phyloP scores from a whole-genome alignment of 2,797 vertebrate species.

The Meriones psammophilus region DNA sequence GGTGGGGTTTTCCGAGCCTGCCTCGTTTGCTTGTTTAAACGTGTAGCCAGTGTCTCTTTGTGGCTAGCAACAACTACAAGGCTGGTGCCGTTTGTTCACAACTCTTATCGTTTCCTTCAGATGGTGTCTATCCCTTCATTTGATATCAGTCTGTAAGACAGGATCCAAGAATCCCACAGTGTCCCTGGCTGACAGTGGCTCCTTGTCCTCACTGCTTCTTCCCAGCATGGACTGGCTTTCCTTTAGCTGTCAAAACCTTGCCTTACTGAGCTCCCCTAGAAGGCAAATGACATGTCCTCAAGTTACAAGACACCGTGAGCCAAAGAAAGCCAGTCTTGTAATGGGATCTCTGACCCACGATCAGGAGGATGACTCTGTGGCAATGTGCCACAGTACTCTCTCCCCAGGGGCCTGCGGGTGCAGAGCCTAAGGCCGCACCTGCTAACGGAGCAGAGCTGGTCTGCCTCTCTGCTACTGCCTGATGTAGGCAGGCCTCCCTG shows the following conservation, averaged over 20 bases:
- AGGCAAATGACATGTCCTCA: not conserved
- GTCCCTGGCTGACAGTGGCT: not conserved
- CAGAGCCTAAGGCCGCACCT: not conserved
- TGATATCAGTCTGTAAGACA: not conserved
- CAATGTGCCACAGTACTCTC: not conserved
- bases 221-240: not conserved
- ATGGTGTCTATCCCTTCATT: not conserved
- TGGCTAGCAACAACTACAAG: not conserved
- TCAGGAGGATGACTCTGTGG: not conserved
- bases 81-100: not conserved
- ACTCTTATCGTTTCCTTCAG: not conserved
- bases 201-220: not conserved
- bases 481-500: too few relatives aligned
- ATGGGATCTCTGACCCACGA: not conserved
- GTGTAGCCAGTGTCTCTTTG: not conserved
- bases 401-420: not conserved
- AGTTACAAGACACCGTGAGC: not conserved
- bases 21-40: not conserved
- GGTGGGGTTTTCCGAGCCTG: fast-evolving
- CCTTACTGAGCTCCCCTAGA: not conserved
- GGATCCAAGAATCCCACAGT: not conserved
- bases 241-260: not conserved
- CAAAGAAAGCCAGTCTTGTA: not conserved
- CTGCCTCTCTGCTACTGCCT: not conserved
- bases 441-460: not conserved